These are phyloP conservation scores for Palaemon carinicauda DNA, from an alignment of 1,140 invertebrate genomes.

Conservation along the genomic window DNA sequence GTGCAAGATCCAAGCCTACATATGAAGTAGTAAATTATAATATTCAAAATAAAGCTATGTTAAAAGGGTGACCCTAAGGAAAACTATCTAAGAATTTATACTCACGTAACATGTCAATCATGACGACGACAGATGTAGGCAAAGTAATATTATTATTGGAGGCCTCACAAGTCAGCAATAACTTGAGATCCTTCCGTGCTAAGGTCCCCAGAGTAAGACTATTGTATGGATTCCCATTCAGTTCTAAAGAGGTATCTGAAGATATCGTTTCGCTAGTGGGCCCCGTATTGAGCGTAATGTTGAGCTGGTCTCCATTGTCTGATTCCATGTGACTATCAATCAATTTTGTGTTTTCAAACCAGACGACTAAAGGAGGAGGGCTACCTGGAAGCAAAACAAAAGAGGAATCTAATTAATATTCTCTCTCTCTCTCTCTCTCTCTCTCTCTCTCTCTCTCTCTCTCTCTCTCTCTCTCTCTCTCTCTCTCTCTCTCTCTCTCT, in stretches of 20 bases:
- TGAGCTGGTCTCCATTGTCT: not conserved
- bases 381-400: not conserved
- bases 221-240: constrained; percentile 60
- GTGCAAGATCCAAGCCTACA: no score
- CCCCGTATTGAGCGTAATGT: not conserved
- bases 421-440: not conserved
- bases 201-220: constrained; percentile 75
- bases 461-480: no score
- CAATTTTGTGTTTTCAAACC: constrained; percentile 34
- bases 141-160: constrained; percentile 82
- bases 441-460: not conserved
- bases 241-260: not conserved
- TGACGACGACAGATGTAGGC: constrained; percentile 81
- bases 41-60: not conserved
- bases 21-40: no score
- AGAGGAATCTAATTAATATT: not conserved
- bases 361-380: constrained; percentile 26
- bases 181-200: constrained; percentile 78
- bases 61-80: not conserved
- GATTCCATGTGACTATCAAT: constrained; percentile 44
- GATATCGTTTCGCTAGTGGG: not conserved
- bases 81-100: constrained; percentile 60
- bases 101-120: constrained; percentile 90
- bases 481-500: no score
- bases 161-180: constrained; percentile 84